A percentile compares a stretch with the other conserved stretches of the same genome.
These are phyloP conservation scores for Gambusia affinis DNA, from an alignment of 2,113 vertebrate genomes.

Conservation along the genomic window DNA sequence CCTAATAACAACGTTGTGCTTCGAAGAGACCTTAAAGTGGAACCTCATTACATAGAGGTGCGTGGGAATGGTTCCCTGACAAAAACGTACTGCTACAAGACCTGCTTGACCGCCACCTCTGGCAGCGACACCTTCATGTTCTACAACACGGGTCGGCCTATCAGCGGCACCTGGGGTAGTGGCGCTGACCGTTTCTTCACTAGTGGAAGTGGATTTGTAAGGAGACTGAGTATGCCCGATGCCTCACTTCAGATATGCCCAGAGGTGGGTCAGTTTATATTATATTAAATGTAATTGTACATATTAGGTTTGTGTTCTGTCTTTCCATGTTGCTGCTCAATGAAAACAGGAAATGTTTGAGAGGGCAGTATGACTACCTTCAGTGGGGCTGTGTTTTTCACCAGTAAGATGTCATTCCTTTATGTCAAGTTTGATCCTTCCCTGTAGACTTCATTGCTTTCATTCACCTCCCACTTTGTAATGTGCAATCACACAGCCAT, in stretches of 20 bases:
- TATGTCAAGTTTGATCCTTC: conserved; percentile 22
- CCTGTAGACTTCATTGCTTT: conserved; percentile 30
- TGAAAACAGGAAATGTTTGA: not conserved
- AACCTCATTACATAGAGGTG: conserved; percentile 96
- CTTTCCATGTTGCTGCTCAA: not conserved
- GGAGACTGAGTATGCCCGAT: conserved; percentile 89
- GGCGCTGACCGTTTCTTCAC: conserved; percentile 91
- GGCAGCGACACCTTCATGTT: conserved; percentile 99
- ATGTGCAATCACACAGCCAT: conserved; percentile 34
- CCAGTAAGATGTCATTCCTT: conserved; percentile 4
- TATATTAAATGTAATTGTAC: conserved; percentile 8
- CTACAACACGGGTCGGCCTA: conserved; percentile 94
- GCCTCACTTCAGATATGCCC: conserved; percentile 80
- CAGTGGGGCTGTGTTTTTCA: not conserved
- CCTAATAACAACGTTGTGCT: conserved; percentile 92
- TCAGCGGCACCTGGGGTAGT: conserved; percentile 87
- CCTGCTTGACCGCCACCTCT: conserved; percentile 92
- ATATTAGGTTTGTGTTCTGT: not conserved
- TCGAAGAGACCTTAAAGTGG: conserved; percentile 90
- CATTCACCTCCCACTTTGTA: conserved; percentile 21
- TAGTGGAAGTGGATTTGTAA: conserved; percentile 90
- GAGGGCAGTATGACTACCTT: not conserved
- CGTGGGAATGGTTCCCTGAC: conserved; percentile 95
- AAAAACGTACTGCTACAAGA: conserved; percentile 99
- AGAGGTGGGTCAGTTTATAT: conserved; percentile 65